Conservation (phyloP, 2,113 vertebrate genomes). For the Bothrops jararaca region DNA sequence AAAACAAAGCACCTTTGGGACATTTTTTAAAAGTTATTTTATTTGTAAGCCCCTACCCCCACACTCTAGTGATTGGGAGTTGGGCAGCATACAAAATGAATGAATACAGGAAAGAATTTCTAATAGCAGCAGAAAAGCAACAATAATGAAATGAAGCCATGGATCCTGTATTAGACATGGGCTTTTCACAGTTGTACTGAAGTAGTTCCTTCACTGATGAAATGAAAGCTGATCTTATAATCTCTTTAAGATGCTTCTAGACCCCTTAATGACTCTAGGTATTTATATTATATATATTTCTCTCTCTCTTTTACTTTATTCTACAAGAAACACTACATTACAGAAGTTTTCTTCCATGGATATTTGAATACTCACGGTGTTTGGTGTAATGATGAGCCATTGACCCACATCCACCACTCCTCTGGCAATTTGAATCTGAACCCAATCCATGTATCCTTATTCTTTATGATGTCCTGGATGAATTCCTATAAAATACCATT, state of each 20-base stretch:
- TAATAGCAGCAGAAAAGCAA: too few relatives aligned
- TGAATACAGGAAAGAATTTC: too few relatives aligned
- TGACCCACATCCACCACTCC: neutral
- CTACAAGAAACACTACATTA: neutral
- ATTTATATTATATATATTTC: neutral
- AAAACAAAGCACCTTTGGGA: too few relatives aligned
- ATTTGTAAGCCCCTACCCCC: too few relatives aligned
- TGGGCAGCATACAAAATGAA: too few relatives aligned
- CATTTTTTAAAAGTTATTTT: too few relatives aligned
- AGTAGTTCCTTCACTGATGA: neutral
- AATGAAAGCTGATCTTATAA: neutral
- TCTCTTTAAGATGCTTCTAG: neutral
- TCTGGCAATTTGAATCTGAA: accelerated
- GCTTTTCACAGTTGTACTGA: too few relatives aligned
- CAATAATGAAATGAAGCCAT: too few relatives aligned
- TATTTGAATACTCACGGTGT: neutral
- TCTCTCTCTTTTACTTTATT: neutral
- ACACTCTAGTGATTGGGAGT: too few relatives aligned
- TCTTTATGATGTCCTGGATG: neutral
- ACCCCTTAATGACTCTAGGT: neutral
- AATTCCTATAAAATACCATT: conserved; percentile 1
- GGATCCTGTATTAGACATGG: too few relatives aligned
- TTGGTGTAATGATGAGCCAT: neutral
- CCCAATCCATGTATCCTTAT: neutral
- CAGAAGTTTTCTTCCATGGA: neutral